Conservation (phyloP, 2,797 vertebrate species). For the Cercopithecus neglectus region DNA sequence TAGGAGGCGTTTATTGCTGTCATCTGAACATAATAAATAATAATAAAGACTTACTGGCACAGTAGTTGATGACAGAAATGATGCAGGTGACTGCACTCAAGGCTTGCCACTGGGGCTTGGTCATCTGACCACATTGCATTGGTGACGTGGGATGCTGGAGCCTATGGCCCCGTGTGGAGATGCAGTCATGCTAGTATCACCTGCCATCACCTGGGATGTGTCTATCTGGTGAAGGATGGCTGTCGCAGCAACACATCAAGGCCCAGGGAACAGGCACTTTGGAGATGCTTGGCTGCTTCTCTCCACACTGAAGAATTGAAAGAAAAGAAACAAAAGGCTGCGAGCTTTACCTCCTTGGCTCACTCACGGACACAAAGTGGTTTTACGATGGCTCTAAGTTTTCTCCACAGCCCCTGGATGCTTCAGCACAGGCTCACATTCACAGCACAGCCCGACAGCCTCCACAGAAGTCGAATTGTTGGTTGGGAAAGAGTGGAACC, state of each 20-base stretch:
- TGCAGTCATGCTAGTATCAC: background rate
- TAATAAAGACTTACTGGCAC: too few relatives aligned
- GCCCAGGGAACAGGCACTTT: background rate
- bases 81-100: too few relatives aligned
- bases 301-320: background rate
- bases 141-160: background rate
- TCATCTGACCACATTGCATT: background rate
- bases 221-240: background rate
- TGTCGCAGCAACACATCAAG: background rate
- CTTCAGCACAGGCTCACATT: background rate
- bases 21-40: background rate
- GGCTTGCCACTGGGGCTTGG: too few relatives aligned
- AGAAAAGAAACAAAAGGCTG: background rate
- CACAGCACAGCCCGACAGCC: background rate
- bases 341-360: background rate
- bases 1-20: accelerated
- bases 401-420: background rate
- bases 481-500: background rate
- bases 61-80: too few relatives aligned
- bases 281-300: background rate
- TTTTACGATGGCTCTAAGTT: background rate
- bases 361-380: background rate
- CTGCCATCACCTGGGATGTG: too few relatives aligned
- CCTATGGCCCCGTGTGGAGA: accelerated
- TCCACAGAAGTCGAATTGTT: background rate